phyloP scores from a whole-genome alignment of 2,888 invertebrate species.

The Ceramica pisi region DNA sequence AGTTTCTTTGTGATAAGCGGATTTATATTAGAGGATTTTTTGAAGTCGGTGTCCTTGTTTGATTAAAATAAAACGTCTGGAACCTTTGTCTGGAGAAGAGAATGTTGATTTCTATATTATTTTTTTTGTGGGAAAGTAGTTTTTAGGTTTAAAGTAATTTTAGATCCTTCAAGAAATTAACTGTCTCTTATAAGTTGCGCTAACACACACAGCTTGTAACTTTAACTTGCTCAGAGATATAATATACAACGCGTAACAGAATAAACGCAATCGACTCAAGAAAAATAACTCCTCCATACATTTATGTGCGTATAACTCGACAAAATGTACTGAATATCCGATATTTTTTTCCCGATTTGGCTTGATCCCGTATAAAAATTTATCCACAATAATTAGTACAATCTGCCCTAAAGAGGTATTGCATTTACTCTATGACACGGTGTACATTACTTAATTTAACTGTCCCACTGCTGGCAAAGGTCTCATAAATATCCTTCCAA shows the following conservation, averaged over 20 bases:
- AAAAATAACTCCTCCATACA: too few species aligned
- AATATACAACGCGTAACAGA: too few species aligned
- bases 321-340: too few species aligned
- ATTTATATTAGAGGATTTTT: not conserved
- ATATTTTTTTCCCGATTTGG: too few species aligned
- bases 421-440: too few species aligned
- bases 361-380: too few species aligned
- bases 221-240: not conserved
- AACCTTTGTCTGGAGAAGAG: too few species aligned
- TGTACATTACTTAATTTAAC: not conserved
- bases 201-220: too few species aligned
- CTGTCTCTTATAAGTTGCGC: not conserved
- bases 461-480: not conserved
- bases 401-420: too few species aligned
- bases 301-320: too few species aligned
- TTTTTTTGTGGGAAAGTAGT: not conserved
- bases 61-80: not conserved
- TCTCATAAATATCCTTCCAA: not conserved
- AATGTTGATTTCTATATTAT: not conserved
- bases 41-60: not conserved
- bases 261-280: too few species aligned
- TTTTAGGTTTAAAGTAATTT: not conserved
- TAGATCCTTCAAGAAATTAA: not conserved
- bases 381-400: too few species aligned
- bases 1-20: not conserved